Conservation (phyloP, 2,797 vertebrate genomes). For the Dryobates pubescens region DNA sequence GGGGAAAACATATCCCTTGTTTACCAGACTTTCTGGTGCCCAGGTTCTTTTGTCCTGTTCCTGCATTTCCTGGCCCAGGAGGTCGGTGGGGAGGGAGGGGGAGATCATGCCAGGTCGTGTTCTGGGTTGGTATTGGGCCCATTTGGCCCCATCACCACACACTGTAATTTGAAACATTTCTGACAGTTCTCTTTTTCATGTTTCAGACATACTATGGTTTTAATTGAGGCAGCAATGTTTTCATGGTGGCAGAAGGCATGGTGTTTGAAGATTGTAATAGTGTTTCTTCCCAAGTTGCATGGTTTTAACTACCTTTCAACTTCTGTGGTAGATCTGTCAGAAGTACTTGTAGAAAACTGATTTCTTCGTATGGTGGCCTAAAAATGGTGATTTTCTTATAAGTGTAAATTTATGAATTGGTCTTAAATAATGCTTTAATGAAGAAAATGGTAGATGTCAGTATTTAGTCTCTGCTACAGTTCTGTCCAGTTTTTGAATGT, state of each 20-base stretch:
- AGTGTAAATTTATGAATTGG: slow-evolving; percentile 31
- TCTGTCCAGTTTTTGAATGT: neutral
- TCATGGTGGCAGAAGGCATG: neutral
- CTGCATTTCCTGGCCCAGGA: no score
- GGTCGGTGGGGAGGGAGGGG: no score
- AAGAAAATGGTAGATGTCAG: neutral
- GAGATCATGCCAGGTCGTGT: no score
- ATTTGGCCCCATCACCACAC: neutral
- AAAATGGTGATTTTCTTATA: neutral
- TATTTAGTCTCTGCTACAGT: neutral
- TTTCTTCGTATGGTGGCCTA: slow-evolving; percentile 1
- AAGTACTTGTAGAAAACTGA: slow-evolving; percentile 39
- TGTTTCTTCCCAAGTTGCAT: slow-evolving; percentile 1
- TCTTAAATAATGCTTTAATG: neutral
- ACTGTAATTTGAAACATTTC: neutral
- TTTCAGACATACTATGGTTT: neutral
- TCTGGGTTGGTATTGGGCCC: no score
- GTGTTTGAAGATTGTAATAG: neutral
- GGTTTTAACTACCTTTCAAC: slow-evolving; percentile 34
- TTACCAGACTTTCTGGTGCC: no score
- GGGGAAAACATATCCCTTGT: no score
- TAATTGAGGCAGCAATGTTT: neutral
- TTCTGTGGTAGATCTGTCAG: slow-evolving; percentile 20
- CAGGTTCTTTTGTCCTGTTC: no score
- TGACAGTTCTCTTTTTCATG: neutral